Conservation (phyloP, 2,797 vertebrate genomes). For the Sebastes aleutianus region DNA sequence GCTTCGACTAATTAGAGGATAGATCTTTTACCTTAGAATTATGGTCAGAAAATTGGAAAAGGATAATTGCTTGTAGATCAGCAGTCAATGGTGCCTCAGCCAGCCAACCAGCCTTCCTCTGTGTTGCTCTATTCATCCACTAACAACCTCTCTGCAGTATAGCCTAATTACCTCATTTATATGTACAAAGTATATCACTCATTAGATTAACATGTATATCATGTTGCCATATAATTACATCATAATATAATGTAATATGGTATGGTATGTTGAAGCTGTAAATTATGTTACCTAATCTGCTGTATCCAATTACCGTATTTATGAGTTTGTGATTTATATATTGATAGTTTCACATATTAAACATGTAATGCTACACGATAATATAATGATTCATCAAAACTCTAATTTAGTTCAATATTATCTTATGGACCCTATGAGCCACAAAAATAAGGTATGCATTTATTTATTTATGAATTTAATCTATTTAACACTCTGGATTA, state of each 20-base stretch:
- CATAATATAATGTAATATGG: conserved; percentile 47
- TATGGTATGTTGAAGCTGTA: conserved; percentile 24
- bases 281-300: conserved; percentile 35
- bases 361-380: background rate
- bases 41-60: conserved; percentile 69
- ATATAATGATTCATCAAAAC: conserved; percentile 10
- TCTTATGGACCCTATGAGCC: background rate
- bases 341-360: conserved; percentile 22
- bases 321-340: conserved; percentile 41
- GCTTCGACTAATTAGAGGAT: conserved; percentile 52
- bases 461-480: background rate
- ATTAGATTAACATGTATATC: conserved; percentile 63
- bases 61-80: conserved; percentile 65
- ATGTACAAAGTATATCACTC: conserved; percentile 60
- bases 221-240: conserved; percentile 57
- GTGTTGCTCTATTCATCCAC: conserved; percentile 42
- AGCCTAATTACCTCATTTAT: conserved; percentile 66
- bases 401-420: conserved; percentile 31
- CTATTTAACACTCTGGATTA: conserved; percentile 3
- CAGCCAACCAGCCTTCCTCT: conserved; percentile 43
- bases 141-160: conserved; percentile 35
- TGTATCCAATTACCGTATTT: conserved; percentile 45
- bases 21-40: conserved; percentile 69
- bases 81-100: conserved; percentile 51
- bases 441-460: background rate